phyloP scores from a whole-genome alignment of 2,888 invertebrate species.

The Drosophila atripex region DNA sequence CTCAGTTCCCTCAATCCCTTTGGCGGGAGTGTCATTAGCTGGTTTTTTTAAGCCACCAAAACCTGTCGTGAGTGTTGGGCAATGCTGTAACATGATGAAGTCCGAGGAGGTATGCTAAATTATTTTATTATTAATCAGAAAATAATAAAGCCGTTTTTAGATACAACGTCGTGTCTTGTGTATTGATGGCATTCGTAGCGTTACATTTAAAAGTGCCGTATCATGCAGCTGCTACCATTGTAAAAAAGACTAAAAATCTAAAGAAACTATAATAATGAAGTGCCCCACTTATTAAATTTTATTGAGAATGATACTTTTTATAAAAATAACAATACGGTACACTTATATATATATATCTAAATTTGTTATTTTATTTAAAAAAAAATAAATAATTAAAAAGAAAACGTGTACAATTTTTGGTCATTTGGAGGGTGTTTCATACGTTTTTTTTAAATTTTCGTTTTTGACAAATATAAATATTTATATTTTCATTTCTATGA shows the following conservation, averaged over 20 bases:
- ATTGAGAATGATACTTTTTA: neutral
- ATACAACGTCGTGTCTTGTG: slow-evolving; percentile 91
- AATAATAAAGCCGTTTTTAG: slow-evolving; percentile 82
- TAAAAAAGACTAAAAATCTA: slow-evolving; percentile 86
- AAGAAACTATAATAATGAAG: neutral
- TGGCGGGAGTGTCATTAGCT: slow-evolving; percentile 33
- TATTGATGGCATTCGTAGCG: slow-evolving; percentile 90
- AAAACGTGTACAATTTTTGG: no score
- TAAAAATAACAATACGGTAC: no score
- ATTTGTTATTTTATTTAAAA: no score
- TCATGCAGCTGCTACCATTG: slow-evolving; percentile 94
- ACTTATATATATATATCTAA: no score
- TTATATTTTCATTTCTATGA: no score
- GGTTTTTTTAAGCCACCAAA: slow-evolving; percentile 85
- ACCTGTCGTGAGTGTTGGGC: slow-evolving; percentile 91
- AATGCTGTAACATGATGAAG: slow-evolving; percentile 96
- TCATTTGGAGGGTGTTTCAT: no score
- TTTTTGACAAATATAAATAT: no score
- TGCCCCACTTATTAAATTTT: neutral
- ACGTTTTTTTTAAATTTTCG: no score
- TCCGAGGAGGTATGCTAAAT: slow-evolving; percentile 88
- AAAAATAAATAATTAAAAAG: no score
- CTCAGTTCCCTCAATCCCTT: slow-evolving; percentile 89
- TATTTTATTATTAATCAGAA: neutral
- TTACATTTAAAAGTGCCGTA: slow-evolving; percentile 92